phyloP scores from a whole-genome alignment of 2,888 invertebrate species.

The Bombylius major region DNA sequence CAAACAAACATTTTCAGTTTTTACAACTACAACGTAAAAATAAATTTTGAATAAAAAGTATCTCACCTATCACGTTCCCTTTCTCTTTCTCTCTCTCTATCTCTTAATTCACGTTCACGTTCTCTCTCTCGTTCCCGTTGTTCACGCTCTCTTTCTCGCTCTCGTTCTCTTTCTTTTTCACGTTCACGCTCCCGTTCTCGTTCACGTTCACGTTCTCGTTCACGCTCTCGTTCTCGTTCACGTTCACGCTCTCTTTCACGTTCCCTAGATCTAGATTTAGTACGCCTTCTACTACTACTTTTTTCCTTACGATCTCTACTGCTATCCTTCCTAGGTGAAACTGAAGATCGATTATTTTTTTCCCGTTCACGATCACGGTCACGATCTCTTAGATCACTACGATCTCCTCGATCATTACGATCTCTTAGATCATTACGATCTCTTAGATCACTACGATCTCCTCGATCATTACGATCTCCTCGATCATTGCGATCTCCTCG shows the following conservation, averaged over 20 bases:
- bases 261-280: constrained; percentile 40
- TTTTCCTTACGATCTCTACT: constrained; percentile 30
- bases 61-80: constrained; percentile 10
- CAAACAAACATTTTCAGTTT: no score
- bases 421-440: no score
- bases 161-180: constrained; percentile 39
- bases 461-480: no score
- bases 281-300: constrained; percentile 20
- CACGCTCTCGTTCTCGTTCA: constrained; percentile 41
- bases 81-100: constrained; percentile 40
- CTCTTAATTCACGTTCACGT: constrained; percentile 28
- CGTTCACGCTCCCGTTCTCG: constrained; percentile 46
- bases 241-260: constrained; percentile 48
- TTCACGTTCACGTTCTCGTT: constrained; percentile 39
- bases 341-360: neutral
- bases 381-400: constrained; percentile 24
- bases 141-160: constrained; percentile 39
- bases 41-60: neutral
- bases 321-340: constrained; percentile 19
- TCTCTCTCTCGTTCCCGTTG: constrained; percentile 36
- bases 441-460: no score
- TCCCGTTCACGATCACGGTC: neutral
- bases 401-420: constrained; percentile 24
- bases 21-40: neutral
- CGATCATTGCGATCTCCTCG: constrained; percentile 21